Evolutionary conservation across 2,797 vertebrate species (phyloP).

Genomic region (Sitta carolinensis): DNA sequence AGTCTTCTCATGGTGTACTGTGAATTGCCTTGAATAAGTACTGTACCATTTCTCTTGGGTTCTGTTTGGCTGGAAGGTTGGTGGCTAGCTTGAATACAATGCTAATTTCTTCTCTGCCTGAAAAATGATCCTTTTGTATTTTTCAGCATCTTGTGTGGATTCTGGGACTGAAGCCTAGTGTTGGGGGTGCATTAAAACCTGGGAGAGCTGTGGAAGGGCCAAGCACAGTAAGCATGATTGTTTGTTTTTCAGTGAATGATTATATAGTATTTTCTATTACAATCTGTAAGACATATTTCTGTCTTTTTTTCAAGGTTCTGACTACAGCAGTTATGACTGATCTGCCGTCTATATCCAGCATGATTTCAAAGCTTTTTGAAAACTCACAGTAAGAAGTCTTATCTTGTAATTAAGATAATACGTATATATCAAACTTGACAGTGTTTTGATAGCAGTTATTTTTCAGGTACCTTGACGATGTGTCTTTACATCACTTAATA

Average conservation of each 20-base stretch:
- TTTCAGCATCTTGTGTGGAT: conserved; percentile 98
- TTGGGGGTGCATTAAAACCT: conserved; percentile 93
- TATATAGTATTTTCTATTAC: background rate
- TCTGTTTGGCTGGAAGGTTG: background rate
- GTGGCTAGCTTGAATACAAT: fast-evolving
- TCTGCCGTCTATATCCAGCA: conserved; percentile 94
- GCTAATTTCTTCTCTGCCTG: background rate
- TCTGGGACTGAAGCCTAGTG: conserved; percentile 93
- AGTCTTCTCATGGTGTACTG: background rate
- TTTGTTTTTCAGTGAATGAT: background rate
- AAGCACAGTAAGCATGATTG: conserved; percentile 86
- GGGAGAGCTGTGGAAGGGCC: conserved; percentile 96
- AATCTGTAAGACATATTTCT: background rate
- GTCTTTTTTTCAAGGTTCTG: conserved; percentile 83
- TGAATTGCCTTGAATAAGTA: background rate
- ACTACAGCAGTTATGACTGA: conserved; percentile 99
- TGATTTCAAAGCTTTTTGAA: conserved; percentile 97
- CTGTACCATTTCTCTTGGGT: background rate
- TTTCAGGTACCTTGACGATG: conserved; percentile 94
- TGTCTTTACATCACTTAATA: conserved; percentile 98
- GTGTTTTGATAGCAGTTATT: conserved; percentile 56
- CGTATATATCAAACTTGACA: background rate
- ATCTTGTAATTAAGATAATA: conserved; percentile 14
- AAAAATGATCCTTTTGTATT: conserved; percentile 31
- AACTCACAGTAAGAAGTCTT: conserved; percentile 92